Conservation (phyloP, 2,888 invertebrate species). For the Pyrrhia umbra region DNA sequence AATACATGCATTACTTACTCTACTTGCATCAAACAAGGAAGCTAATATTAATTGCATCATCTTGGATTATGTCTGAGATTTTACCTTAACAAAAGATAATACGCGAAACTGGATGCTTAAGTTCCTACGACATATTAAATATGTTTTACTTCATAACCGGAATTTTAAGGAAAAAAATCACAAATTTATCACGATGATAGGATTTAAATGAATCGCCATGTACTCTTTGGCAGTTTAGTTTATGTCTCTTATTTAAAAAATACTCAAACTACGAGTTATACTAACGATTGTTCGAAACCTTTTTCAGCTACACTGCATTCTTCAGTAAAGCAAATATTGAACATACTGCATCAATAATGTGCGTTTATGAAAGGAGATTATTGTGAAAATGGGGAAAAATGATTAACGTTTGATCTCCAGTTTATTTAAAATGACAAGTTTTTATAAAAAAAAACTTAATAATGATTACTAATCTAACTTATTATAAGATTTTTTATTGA, state of each 20-base stretch:
- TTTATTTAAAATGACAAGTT: not conserved
- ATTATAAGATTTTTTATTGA: constrained; percentile 41
- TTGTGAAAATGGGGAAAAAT: constrained; percentile 3
- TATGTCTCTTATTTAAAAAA: not conserved
- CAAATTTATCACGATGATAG: not conserved
- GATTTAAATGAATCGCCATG: too few species aligned
- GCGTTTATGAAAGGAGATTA: not conserved
- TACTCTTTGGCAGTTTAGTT: not conserved
- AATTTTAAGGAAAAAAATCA: not conserved
- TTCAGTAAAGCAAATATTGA: constrained; percentile 28
- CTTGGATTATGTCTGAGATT: constrained; percentile 47
- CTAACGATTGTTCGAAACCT: constrained; percentile 16
- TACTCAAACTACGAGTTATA: constrained; percentile 13
- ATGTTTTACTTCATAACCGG: not conserved
- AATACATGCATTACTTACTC: constrained; percentile 52
- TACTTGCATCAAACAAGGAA: constrained; percentile 58
- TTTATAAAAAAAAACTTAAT: not conserved
- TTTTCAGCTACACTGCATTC: constrained; percentile 24
- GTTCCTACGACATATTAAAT: constrained; percentile 1
- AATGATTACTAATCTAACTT: constrained; percentile 5
- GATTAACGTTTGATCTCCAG: constrained; percentile 1
- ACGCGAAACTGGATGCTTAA: constrained; percentile 27
- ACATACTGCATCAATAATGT: not conserved
- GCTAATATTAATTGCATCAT: constrained; percentile 56
- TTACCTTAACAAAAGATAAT: constrained; percentile 29